Evolutionary conservation across 2,113 vertebrate species (phyloP).

Genomic region (Megalops atlanticus): DNA sequence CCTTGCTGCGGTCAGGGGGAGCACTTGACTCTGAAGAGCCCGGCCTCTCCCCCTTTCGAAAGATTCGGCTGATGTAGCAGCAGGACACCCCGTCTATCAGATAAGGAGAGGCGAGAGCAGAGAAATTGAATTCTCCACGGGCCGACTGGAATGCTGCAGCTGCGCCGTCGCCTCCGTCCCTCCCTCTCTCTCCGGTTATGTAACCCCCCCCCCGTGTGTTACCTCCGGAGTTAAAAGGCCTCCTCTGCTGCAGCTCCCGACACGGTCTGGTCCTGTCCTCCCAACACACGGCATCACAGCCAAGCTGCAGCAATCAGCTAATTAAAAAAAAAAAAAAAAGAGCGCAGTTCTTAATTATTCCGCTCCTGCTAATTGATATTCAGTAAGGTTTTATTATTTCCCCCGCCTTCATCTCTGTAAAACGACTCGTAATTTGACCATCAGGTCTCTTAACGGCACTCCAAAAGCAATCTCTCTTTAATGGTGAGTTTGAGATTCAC

Average conservation of each 20-base stretch:
- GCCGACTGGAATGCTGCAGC: background rate
- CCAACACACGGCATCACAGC: constrained; percentile 35
- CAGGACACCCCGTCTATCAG: background rate
- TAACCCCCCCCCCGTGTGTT: background rate
- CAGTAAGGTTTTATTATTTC: constrained; percentile 57
- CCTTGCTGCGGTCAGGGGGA: constrained; percentile 44
- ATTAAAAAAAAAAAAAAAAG: too few relatives aligned
- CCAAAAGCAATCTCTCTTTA: constrained; percentile 25
- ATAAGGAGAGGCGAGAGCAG: background rate
- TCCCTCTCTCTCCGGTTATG: background rate
- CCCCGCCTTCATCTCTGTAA: too few relatives aligned
- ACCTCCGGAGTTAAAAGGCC: background rate
- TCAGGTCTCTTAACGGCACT: constrained; percentile 51
- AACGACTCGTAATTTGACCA: constrained; percentile 70
- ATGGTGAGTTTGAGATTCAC: background rate
- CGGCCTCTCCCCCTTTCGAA: background rate
- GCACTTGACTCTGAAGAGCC: background rate
- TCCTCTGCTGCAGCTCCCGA: background rate
- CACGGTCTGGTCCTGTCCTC: constrained; percentile 13
- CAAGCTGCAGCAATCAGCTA: constrained; percentile 63
- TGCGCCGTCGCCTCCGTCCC: background rate
- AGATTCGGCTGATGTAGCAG: background rate
- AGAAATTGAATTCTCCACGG: background rate
- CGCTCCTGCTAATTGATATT: constrained; percentile 75
- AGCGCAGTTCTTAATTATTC: constrained; percentile 73